Evolutionary conservation across 1,140 invertebrate genomes (phyloP).

Genomic region (Philotrypesis tridentata): DNA sequence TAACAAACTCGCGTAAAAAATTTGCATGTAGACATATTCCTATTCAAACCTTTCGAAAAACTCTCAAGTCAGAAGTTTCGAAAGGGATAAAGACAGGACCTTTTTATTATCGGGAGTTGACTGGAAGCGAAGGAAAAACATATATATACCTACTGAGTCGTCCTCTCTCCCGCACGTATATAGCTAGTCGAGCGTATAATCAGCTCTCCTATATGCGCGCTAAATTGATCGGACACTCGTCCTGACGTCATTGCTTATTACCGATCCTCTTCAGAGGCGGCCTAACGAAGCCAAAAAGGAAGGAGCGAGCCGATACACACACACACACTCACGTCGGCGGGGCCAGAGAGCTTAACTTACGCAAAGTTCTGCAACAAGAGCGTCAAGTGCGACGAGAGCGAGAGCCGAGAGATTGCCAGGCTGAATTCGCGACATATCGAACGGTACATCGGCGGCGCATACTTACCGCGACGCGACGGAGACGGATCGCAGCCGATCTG

Average conservation of each 20-base stretch:
- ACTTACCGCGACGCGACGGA: no score
- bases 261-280: background rate
- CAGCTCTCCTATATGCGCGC: background rate
- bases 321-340: background rate
- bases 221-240: constrained; percentile 31
- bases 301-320: no score
- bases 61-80: no score
- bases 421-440: background rate
- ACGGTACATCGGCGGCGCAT: background rate
- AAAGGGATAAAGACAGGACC: no score
- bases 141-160: constrained; percentile 28
- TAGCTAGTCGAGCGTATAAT: background rate
- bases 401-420: no score
- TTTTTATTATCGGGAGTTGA: no score
- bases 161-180: background rate
- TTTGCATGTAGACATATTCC: no score
- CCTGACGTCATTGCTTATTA: constrained; percentile 18
- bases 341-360: no score
- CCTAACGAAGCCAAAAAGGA: background rate
- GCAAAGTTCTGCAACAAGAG: background rate
- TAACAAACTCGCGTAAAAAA: no score
- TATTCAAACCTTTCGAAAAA: no score
- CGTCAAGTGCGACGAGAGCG: background rate
- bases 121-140: no score
- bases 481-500: background rate